These are phyloP conservation scores for Apotomis turbidana DNA, from an alignment of 2,888 invertebrate species.

Conservation along the genomic window DNA sequence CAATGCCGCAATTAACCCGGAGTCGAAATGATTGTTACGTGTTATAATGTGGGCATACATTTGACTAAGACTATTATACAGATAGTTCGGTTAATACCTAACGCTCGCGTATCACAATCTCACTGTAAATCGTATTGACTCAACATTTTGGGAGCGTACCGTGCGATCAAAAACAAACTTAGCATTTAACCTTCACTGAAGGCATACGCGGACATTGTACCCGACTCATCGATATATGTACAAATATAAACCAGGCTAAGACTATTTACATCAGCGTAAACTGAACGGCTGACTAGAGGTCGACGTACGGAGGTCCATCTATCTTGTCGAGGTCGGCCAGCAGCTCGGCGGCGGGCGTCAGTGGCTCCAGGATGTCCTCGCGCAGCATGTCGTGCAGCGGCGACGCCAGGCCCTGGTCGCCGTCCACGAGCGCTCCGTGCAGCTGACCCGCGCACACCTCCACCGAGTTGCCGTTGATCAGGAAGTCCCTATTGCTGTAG, in stretches of 20 bases:
- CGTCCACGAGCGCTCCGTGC: slow-evolving; percentile 64
- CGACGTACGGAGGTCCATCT: slow-evolving; percentile 74
- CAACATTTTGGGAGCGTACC: slow-evolving; percentile 68
- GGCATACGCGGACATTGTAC: slow-evolving; percentile 77
- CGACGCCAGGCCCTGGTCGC: slow-evolving; percentile 59
- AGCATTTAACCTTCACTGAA: slow-evolving; percentile 77
- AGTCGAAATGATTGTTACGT: not conserved
- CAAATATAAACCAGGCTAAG: slow-evolving; percentile 65
- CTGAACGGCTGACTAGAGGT: slow-evolving; percentile 71
- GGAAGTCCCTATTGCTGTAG: slow-evolving; percentile 84
- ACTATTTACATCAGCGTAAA: slow-evolving; percentile 59
- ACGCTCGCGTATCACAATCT: slow-evolving; percentile 61
- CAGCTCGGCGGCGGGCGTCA: slow-evolving; percentile 70
- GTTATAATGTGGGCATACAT: slow-evolving; percentile 11
- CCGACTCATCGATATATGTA: slow-evolving; percentile 69
- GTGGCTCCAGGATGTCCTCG: slow-evolving; percentile 71
- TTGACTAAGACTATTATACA: slow-evolving; percentile 18
- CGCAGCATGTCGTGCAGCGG: slow-evolving; percentile 75
- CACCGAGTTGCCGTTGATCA: slow-evolving; percentile 85
- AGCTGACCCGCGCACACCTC: slow-evolving; percentile 65
- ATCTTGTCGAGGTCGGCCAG: slow-evolving; percentile 79
- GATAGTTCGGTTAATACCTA: slow-evolving; percentile 19
- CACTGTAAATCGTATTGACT: slow-evolving; percentile 71
- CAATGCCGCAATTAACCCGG: not conserved
- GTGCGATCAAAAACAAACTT: slow-evolving; percentile 50